Evolutionary conservation across 2,888 invertebrate genomes (phyloP).

Genomic region (Dyspetes luteomarginatus): DNA sequence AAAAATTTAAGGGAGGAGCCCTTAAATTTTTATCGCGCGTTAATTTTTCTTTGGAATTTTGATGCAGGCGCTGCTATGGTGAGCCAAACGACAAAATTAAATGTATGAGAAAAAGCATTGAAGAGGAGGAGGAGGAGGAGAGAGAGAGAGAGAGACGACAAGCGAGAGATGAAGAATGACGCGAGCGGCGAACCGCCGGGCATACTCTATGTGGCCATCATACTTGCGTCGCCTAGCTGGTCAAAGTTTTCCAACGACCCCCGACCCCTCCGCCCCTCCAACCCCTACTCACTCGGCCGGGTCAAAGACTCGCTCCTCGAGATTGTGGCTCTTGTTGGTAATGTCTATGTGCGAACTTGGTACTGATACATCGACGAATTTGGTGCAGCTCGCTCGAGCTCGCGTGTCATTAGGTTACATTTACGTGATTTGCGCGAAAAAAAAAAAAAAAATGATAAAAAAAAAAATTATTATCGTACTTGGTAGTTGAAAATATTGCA

Average conservation of each 20-base stretch:
- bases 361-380: constrained; percentile 27
- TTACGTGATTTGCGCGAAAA: not conserved
- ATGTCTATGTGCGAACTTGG: constrained; percentile 13
- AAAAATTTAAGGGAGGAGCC: too few relatives aligned
- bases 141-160: too few relatives aligned
- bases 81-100: not conserved
- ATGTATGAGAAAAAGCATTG: constrained; percentile 16
- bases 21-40: not conserved
- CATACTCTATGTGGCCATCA: constrained; percentile 24
- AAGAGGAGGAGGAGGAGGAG: constrained; percentile 44
- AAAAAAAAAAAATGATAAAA: not conserved
- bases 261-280: constrained; percentile 28
- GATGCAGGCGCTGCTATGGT: too few relatives aligned
- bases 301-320: constrained; percentile 58
- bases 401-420: not conserved
- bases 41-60: not conserved
- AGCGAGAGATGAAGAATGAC: constrained; percentile 45
- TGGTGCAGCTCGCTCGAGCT: not conserved
- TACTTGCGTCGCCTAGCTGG: constrained; percentile 44
- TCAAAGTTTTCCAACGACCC: constrained; percentile 66
- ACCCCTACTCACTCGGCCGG: constrained; percentile 25
- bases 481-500: not conserved
- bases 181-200: constrained; percentile 43
- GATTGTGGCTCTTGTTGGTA: constrained; percentile 40
- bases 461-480: not conserved